phyloP scores from a whole-genome alignment of 2,888 invertebrate species.

The Agrochola lychnidis region DNA sequence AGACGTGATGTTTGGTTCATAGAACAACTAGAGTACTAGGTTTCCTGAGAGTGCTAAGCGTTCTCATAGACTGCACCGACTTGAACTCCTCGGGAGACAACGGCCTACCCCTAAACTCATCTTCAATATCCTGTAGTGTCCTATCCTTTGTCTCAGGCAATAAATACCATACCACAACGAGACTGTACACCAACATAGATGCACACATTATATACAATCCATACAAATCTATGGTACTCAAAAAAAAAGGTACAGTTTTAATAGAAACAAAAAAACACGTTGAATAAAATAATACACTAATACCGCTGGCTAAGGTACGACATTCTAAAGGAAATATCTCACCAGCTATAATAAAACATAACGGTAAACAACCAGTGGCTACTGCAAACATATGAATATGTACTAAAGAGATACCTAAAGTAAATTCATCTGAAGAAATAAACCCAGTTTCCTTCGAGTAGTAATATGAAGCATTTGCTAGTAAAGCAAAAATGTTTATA shows the following conservation, averaged over 20 bases:
- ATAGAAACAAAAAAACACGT: conserved; percentile 79
- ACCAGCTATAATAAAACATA: conserved; percentile 93
- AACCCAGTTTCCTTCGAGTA: conserved; percentile 70
- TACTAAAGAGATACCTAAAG: conserved; percentile 75
- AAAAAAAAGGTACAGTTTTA: conserved; percentile 78
- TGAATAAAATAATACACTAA: conserved; percentile 80
- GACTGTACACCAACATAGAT: conserved; percentile 74
- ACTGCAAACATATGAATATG: conserved; percentile 88
- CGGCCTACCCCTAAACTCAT: conserved; percentile 80
- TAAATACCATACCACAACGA: conserved; percentile 74
- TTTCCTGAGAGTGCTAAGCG: conserved; percentile 47
- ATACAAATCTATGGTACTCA: conserved; percentile 74
- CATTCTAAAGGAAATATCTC: conserved; percentile 92
- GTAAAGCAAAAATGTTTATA: conserved; percentile 74
- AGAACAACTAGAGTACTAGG: conserved; percentile 43
- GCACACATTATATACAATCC: conserved; percentile 79
- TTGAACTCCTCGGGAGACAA: conserved; percentile 51
- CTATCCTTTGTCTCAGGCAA: conserved; percentile 85
- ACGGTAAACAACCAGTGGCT: conserved; percentile 90
- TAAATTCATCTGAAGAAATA: conserved; percentile 73
- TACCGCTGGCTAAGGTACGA: conserved; percentile 89
- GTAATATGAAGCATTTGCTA: conserved; percentile 76
- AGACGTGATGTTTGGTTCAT: conserved; percentile 4
- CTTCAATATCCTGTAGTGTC: conserved; percentile 84
- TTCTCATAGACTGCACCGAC: conserved; percentile 62